These are phyloP conservation scores for Halyomorpha halys DNA, from an alignment of 1,140 invertebrate genomes.

Conservation along the genomic window DNA sequence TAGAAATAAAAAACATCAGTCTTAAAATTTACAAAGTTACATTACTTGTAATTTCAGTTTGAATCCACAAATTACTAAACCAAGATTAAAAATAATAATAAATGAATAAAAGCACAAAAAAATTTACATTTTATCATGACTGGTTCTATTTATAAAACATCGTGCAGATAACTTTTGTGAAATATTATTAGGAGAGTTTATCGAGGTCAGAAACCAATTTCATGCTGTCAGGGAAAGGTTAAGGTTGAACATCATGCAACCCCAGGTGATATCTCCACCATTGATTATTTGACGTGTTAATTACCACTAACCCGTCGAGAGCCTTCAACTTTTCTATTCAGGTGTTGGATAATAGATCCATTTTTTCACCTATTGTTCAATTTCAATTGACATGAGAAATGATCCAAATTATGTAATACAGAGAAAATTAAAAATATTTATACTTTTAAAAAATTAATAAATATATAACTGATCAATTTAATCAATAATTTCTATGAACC, in stretches of 20 bases:
- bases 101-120: not conserved
- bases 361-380: too few relatives aligned
- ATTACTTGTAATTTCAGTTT: too few relatives aligned
- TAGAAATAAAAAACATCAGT: too few relatives aligned
- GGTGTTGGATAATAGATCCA: not conserved
- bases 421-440: too few relatives aligned
- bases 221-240: slow-evolving; percentile 18
- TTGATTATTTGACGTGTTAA: slow-evolving; percentile 25
- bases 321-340: not conserved
- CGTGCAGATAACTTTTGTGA: slow-evolving; percentile 17
- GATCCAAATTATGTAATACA: too few relatives aligned
- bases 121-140: not conserved
- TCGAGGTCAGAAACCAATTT: slow-evolving; percentile 10
- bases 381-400: too few relatives aligned
- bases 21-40: too few relatives aligned
- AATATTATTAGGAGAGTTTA: slow-evolving; percentile 14
- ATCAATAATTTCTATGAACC: too few relatives aligned
- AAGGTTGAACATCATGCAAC: slow-evolving; percentile 18
- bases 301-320: slow-evolving; percentile 8
- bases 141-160: not conserved
- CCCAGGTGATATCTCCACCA: slow-evolving; percentile 6
- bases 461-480: too few relatives aligned
- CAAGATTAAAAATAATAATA: too few relatives aligned
- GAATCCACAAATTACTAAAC: too few relatives aligned
- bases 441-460: too few relatives aligned